phyloP scores from a whole-genome alignment of 2,888 invertebrate genomes.

The Lepeophtheirus nordmannii region DNA sequence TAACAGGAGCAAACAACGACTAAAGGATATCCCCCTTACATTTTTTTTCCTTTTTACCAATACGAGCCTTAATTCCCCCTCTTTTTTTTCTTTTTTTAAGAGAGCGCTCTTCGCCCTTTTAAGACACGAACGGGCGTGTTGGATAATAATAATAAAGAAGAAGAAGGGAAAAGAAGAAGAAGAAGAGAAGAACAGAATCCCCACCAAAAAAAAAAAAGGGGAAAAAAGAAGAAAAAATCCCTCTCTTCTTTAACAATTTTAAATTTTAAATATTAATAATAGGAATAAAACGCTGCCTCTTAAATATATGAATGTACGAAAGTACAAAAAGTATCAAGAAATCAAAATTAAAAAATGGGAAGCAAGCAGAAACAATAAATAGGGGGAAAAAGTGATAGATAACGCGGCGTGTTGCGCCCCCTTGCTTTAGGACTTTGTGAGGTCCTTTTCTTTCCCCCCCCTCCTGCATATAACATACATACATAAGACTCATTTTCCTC shows the following conservation, averaged over 20 bases:
- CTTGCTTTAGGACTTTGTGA: too few species aligned
- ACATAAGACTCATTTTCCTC: too few species aligned
- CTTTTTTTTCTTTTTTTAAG: background rate
- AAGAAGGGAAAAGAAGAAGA: background rate
- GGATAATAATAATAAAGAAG: background rate
- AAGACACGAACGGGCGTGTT: background rate
- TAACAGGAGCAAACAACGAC: constrained; percentile 2
- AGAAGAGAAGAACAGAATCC: background rate
- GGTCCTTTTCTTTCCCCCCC: too few species aligned
- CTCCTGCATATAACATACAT: too few species aligned
- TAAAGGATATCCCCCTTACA: background rate
- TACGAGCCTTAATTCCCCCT: constrained; percentile 3
- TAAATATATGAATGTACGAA: background rate
- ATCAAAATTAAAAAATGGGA: too few species aligned
- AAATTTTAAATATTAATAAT: background rate
- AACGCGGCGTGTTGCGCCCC: too few species aligned
- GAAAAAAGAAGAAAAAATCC: background rate
- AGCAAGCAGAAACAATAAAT: too few species aligned
- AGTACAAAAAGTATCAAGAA: too few species aligned
- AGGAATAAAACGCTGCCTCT: background rate
- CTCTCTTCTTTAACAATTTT: background rate
- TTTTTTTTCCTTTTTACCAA: background rate
- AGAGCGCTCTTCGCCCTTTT: background rate
- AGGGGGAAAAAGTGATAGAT: too few species aligned
- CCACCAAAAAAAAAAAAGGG: background rate